Evolutionary conservation across 2,797 vertebrate species (phyloP), one percentile per base, ranked within the genome.

Genomic region (Geotrypetes seraphini): DNA sequence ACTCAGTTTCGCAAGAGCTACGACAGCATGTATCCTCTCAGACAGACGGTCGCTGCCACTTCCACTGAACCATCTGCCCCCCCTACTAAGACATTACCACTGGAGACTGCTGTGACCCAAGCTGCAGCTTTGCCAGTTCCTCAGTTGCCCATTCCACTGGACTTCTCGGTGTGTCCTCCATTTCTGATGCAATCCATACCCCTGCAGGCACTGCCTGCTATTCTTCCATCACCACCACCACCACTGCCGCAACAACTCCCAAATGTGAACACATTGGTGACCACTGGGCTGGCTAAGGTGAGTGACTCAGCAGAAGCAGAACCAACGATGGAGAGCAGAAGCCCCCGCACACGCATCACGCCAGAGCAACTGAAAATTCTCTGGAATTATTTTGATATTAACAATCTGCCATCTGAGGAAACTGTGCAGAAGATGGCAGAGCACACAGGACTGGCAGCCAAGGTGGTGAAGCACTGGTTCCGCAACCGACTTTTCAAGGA

Each of bases 1-100:
- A 69, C 58, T 12, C 69, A 69, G 39, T 78, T 74, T 37, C 63
- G 75, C 3, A 73, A 75, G 33, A 72, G 54, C 43, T 78, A 78
- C 3, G 75, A 78, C 9, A 75, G 63, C 37, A 57, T 74, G 2
- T 75, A 74, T 24, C 67, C 67, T 1, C 42, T 54, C 18, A 34
- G 47, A 4, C n/a, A 21, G 2, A 23, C 29, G 2, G 2, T 14
- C 7, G 16, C 22, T 3, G 12, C 31, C 2, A 10, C 46, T 4
- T 5, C 25, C 7, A 5, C 24, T 3, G 9, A 39, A 25, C 28
- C 34, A 15, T 10, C 15, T 28, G 32, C 21, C 8, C 21, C 39
- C 10, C 18, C 39, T 20, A 24, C 18, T 26, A n/a, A n/a, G n/a
- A n/a, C n/a, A n/a, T n/a, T n/a, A 4, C 19, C 47, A 1, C 22